Percentiles rank a stretch among this genome's conserved stretches.
phyloP scores from a whole-genome alignment of 2,888 invertebrate species.

The Oeneis ivallda region DNA sequence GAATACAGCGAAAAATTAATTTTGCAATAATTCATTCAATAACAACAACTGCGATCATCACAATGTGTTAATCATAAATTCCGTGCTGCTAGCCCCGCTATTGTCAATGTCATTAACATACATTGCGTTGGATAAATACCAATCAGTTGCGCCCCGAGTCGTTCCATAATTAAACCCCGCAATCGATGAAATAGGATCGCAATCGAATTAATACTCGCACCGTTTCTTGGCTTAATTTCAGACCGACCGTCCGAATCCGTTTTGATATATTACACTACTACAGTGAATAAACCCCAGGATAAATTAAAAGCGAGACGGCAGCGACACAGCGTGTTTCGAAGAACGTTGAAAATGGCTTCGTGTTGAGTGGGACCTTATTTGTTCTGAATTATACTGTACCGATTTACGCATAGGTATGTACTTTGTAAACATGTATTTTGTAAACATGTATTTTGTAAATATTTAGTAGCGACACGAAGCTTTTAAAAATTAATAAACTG shows the following conservation, averaged over 20 bases:
- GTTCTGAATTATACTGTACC: too few relatives aligned
- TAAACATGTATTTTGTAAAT: too few relatives aligned
- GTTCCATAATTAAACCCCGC: conserved; percentile 8
- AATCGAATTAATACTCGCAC: conserved; percentile 28
- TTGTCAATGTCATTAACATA: not conserved
- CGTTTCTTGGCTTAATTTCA: conserved; percentile 56
- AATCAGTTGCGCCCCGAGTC: conserved; percentile 23
- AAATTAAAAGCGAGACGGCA: not conserved
- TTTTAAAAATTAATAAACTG: too few relatives aligned
- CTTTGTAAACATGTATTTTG: too few relatives aligned
- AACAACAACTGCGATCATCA: not conserved
- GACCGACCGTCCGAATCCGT: conserved; percentile 57
- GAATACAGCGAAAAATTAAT: too few relatives aligned
- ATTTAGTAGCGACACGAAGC: too few relatives aligned
- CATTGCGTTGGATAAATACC: not conserved
- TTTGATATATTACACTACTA: conserved; percentile 53
- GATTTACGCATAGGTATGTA: too few relatives aligned
- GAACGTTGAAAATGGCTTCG: too few relatives aligned
- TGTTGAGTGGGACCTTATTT: too few relatives aligned
- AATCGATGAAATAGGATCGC: conserved; percentile 23
- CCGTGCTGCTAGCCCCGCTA: not conserved
- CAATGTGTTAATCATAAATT: not conserved
- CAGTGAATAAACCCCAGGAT: conserved; percentile 44
- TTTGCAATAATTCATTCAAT: not conserved
- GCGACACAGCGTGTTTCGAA: not conserved